A percentile compares a stretch with the other conserved stretches of the same genome.
Conservation (phyloP, 2,113 vertebrate species). For the Rhinoderma darwinii region DNA sequence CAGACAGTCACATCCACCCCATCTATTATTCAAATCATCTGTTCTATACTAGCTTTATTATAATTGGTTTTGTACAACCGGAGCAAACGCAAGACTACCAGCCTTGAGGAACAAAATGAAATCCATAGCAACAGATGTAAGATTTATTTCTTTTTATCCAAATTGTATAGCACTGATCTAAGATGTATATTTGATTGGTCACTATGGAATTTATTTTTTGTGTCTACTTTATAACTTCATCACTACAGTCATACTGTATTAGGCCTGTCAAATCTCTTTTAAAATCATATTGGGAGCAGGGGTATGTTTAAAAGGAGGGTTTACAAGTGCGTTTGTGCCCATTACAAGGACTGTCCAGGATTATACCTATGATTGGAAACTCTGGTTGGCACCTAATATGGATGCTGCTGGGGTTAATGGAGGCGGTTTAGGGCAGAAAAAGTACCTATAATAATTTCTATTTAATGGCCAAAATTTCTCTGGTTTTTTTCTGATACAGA, state of each 20-base stretch:
- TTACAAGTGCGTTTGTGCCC: background rate
- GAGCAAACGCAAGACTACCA: background rate
- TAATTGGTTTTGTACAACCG: conserved; percentile 13
- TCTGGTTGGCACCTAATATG: no score
- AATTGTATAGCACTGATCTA: background rate
- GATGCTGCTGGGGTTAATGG: no score
- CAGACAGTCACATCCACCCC: conserved; percentile 33
- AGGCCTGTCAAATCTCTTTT: background rate
- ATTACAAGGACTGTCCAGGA: no score
- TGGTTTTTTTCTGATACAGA: no score
- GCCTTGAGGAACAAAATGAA: conserved; percentile 3
- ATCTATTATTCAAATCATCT: conserved; percentile 42
- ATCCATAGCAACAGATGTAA: conserved; percentile 21
- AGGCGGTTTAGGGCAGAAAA: no score
- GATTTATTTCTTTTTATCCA: background rate
- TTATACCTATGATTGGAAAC: no score
- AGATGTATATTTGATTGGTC: background rate
- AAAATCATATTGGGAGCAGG: background rate
- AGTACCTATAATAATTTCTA: no score
- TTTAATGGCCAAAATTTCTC: no score
- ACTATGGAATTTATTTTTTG: conserved; percentile 2
- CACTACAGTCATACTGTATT: background rate
- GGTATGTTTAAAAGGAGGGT: background rate
- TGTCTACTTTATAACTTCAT: background rate
- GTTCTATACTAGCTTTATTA: conserved; percentile 28